Evolutionary conservation across 2,888 invertebrate genomes (phyloP), one percentile per base, ranked within the genome.

Genomic region (Omphaloscelis lunosa): DNA sequence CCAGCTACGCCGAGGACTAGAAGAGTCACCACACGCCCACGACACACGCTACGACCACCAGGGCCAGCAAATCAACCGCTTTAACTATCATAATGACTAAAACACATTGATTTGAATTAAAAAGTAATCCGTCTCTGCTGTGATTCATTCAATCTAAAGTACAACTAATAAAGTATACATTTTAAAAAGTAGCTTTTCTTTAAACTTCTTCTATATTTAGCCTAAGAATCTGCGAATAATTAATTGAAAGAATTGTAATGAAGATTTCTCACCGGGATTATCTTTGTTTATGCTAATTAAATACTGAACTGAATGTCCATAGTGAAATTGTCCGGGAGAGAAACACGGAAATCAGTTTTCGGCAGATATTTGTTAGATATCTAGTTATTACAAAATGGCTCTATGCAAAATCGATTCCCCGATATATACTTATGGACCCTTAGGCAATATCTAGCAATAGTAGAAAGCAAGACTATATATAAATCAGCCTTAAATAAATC

Each of bases 111-210:
- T n/a, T 27, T 11, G 39, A 17, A 23, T n/a, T 17, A 53, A 2
- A 48, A 20, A 72, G 9, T 27, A 48, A 61, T 29, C 11, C 23
- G n/a, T 20, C 17, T 41, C 5, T 62, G 51, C 17, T 69, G 61
- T 45, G 56, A 59, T 67, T 23, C 0, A 61, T 61, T 27, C 1
- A 0, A 66, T 59, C 2, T 58, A 0, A 67, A 69, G 82, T 83
- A 84, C 84, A 83, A 67, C 66, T 20, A 83, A 75, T 77, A 77
- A 83, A 84, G 74, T 77, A 73, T 70, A 83, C 9, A 27, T 66
- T 61, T 29, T 39, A 39, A 63, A 48, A 0, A 41, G 9, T 27
- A 12, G 7, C 2, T 66, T 69, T 51, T 58, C 1, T 66, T 56
- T 51, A 7, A 45, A 15, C 5, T 53, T 56, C 1, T n/a, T 48